A percentile compares a stretch with the other conserved stretches of the same genome.
Evolutionary conservation across 2,888 invertebrate species (phyloP).

Genomic region (Plagodis pulveraria): DNA sequence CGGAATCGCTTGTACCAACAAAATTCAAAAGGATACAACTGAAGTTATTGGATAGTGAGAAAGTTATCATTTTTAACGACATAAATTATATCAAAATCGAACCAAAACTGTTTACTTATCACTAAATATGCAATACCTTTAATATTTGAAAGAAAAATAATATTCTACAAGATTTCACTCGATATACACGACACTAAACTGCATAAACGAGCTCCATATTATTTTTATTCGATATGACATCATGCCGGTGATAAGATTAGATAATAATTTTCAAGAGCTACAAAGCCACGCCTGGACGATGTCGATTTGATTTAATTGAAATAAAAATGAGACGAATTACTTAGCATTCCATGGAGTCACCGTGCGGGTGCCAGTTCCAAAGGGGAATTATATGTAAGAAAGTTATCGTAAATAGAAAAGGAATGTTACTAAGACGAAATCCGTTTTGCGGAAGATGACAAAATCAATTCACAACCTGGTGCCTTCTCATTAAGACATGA

Average conservation of each 20-base stretch:
- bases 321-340: too few relatives aligned
- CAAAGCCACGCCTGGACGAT: slow-evolving; percentile 56
- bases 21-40: too few relatives aligned
- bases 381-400: too few relatives aligned
- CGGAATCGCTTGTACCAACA: too few relatives aligned
- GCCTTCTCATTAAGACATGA: slow-evolving; percentile 12
- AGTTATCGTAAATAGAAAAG: background rate
- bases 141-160: slow-evolving; percentile 30
- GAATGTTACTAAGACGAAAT: background rate
- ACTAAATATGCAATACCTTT: background rate
- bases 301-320: slow-evolving; percentile 38
- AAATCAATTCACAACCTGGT: background rate
- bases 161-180: slow-evolving; percentile 34
- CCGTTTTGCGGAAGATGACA: background rate
- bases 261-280: slow-evolving; percentile 57
- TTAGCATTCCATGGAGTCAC: too few relatives aligned
- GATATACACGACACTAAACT: slow-evolving; percentile 41
- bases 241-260: slow-evolving; percentile 71
- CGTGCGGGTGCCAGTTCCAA: too few relatives aligned
- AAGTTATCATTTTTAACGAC: too few relatives aligned
- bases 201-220: slow-evolving; percentile 45
- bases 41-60: too few relatives aligned
- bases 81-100: too few relatives aligned
- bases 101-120: too few relatives aligned
- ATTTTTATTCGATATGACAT: slow-evolving; percentile 65